Evolutionary conservation across 2,113 vertebrate species (phyloP).

Genomic region (Hiodon tergisus): DNA sequence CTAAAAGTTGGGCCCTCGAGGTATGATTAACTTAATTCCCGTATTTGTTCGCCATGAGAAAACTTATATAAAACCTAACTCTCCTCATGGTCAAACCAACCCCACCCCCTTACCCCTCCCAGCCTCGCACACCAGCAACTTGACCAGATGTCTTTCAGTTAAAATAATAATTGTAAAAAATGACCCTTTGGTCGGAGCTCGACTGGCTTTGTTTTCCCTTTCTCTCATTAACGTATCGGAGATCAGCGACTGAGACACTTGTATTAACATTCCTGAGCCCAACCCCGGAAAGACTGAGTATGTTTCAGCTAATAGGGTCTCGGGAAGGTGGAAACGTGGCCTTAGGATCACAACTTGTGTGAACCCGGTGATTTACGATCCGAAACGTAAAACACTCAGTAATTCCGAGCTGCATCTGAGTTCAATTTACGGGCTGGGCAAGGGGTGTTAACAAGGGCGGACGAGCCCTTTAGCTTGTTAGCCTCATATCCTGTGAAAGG

Average conservation of each 20-base stretch:
- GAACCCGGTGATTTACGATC: constrained; percentile 41
- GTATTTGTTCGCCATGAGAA: constrained; percentile 41
- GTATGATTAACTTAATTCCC: constrained; percentile 39
- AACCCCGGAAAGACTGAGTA: constrained; percentile 19
- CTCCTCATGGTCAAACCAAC: constrained; percentile 22
- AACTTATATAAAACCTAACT: constrained; percentile 36
- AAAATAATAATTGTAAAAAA: constrained; percentile 21
- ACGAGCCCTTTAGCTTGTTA: constrained; percentile 36
- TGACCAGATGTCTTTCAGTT: constrained; percentile 27
- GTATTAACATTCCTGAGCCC: constrained; percentile 12
- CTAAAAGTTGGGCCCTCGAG: constrained; percentile 33
- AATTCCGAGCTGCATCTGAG: constrained; percentile 41
- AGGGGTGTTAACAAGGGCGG: constrained; percentile 41
- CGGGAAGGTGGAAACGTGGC: constrained; percentile 40
- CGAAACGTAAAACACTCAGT: constrained; percentile 37
- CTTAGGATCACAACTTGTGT: constrained; percentile 26
- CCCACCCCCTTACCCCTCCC: constrained; percentile 16
- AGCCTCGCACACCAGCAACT: constrained; percentile 22
- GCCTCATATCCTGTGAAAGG: constrained; percentile 18
- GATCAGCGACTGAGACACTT: constrained; percentile 15
- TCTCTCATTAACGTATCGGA: background rate
- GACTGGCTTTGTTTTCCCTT: background rate
- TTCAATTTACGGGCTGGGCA: constrained; percentile 34
- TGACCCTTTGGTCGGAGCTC: background rate
- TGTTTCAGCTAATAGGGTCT: constrained; percentile 37